phyloP scores from a whole-genome alignment of 2,797 vertebrate species.

The Siniperca scherzeri region DNA sequence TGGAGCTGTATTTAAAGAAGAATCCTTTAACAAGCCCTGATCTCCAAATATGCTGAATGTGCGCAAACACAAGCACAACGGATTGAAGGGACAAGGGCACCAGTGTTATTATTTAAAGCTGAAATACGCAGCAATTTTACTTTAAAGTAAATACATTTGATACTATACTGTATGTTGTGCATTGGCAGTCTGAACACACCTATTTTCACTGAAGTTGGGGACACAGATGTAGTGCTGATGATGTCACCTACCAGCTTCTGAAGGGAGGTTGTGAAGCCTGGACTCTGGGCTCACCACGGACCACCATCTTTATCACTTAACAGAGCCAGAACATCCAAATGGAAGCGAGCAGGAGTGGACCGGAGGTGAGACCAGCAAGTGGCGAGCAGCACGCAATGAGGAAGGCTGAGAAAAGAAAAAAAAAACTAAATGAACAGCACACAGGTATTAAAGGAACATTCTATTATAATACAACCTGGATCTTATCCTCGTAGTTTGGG shows the following conservation, averaged over 20 bases:
- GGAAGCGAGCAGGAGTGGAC: neutral
- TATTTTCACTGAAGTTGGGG: neutral
- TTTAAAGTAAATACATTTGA: too few species aligned
- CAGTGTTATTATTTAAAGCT: neutral
- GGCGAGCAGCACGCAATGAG: neutral
- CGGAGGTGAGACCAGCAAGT: neutral
- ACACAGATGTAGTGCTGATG: neutral
- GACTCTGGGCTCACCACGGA: neutral
- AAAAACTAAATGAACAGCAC: neutral
- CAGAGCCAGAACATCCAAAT: neutral
- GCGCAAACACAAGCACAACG: neutral
- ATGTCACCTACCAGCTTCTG: neutral
- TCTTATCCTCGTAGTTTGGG: neutral
- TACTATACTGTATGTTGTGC: neutral
- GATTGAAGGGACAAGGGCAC: neutral
- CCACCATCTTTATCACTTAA: neutral
- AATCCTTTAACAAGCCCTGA: neutral
- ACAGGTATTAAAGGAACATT: neutral
- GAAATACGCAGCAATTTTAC: neutral
- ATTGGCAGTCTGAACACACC: too few species aligned
- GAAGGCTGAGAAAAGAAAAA: neutral
- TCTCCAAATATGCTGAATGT: neutral
- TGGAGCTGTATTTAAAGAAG: neutral
- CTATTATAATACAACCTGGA: neutral
- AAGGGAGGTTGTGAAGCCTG: neutral